Conservation (phyloP, 2,888 invertebrate genomes). For the Epirrhoe tristata region DNA sequence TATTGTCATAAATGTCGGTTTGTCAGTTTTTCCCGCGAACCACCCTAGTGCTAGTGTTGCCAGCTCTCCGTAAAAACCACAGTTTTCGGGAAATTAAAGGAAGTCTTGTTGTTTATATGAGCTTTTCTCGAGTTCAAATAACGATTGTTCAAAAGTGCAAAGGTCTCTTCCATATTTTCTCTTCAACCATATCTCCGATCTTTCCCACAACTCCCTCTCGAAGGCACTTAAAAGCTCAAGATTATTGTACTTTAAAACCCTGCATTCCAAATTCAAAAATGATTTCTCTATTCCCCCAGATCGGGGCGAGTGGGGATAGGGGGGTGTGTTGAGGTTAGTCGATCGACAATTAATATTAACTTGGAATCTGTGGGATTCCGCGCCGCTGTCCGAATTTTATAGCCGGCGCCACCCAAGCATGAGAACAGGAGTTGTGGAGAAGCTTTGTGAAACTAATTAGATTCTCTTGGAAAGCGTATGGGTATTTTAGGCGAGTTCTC, state of each 20-base stretch:
- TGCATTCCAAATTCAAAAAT: conserved; percentile 8
- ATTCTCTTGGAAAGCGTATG: background rate
- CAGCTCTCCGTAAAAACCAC: background rate
- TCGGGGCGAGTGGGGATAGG: conserved; percentile 42
- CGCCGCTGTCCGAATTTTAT: conserved; percentile 85
- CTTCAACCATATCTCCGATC: no score
- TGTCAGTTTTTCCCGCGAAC: conserved; percentile 16
- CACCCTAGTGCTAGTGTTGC: conserved; percentile 3
- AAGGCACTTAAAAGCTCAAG: no score
- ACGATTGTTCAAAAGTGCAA: no score
- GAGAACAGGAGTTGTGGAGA: conserved; percentile 57
- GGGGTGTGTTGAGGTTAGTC: conserved; percentile 68
- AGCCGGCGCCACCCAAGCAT: conserved; percentile 84
- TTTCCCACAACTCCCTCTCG: no score
- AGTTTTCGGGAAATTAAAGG: background rate
- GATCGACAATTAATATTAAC: conserved; percentile 85
- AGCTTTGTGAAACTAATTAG: conserved; percentile 15
- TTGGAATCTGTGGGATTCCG: conserved; percentile 85
- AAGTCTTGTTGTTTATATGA: background rate
- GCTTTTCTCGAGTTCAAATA: no score
- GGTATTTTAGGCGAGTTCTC: no score
- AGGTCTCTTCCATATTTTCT: no score
- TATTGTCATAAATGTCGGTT: conserved; percentile 20
- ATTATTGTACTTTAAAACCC: background rate
- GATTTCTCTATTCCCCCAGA: conserved; percentile 24